Evolutionary conservation across 2,797 vertebrate species (phyloP).

Genomic region (Acanthurus lineatus): DNA sequence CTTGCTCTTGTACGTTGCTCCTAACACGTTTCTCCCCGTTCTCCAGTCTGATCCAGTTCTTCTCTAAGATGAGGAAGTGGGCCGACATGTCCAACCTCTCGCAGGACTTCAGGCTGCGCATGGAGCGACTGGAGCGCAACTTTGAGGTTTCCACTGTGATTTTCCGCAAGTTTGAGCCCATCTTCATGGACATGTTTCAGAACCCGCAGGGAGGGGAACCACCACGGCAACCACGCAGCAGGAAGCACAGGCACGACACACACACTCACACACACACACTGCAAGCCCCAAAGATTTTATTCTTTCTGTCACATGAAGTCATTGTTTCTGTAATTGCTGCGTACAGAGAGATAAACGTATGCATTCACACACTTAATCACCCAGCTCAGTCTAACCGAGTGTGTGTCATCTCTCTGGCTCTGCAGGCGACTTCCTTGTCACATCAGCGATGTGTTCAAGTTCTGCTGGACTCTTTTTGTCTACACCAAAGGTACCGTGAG

Average conservation of each 20-base stretch:
- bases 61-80: slow-evolving; percentile 99
- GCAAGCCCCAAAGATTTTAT: neutral
- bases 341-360: neutral
- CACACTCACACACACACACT: slow-evolving; percentile 1
- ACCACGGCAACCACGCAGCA: slow-evolving; percentile 90
- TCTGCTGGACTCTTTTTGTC: slow-evolving; percentile 98
- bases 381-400: neutral
- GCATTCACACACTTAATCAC: neutral
- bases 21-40: neutral
- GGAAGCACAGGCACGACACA: slow-evolving; percentile 91
- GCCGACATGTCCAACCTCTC: slow-evolving; percentile 95
- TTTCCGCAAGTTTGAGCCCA: slow-evolving; percentile 97
- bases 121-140: slow-evolving; percentile 94
- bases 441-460: slow-evolving; percentile 95
- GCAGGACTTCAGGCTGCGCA: slow-evolving; percentile 92
- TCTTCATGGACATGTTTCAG: slow-evolving; percentile 97
- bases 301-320: neutral
- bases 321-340: neutral
- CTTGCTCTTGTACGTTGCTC: neutral
- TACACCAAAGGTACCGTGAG: slow-evolving; percentile 92
- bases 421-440: slow-evolving; percentile 91
- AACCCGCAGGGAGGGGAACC: slow-evolving; percentile 90
- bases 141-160: slow-evolving; percentile 98
- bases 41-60: slow-evolving; percentile 95
- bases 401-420: slow-evolving; percentile 15